Conservation (phyloP, 2,113 vertebrate genomes). For the Hippocampus abdominalis region DNA sequence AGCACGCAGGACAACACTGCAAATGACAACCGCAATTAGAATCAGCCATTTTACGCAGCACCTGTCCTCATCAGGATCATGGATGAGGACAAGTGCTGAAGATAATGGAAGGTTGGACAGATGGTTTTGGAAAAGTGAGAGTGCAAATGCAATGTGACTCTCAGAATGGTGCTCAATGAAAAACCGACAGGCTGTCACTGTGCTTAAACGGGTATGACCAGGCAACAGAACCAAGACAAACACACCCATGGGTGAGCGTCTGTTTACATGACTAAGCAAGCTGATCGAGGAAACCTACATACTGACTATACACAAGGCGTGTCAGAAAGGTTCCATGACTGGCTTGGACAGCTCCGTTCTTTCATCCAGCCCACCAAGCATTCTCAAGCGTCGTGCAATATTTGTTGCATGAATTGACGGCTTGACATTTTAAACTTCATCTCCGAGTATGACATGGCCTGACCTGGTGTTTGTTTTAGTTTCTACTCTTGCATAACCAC, state of each 20-base stretch:
- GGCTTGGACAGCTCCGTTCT: neutral
- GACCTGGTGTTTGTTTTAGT: neutral
- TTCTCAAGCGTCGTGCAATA: neutral
- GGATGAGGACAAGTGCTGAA: too few species aligned
- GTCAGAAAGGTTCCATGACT: neutral
- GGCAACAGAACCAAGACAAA: constrained; percentile 5
- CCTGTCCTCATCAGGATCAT: too few species aligned
- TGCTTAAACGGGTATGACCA: constrained; percentile 41
- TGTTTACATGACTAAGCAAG: constrained; percentile 17
- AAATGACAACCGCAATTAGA: too few species aligned
- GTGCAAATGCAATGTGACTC: too few species aligned
- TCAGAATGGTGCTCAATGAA: constrained; percentile 21
- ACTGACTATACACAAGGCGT: neutral
- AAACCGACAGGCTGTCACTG: constrained; percentile 9
- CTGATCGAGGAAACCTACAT: neutral
- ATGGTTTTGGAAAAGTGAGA: too few species aligned
- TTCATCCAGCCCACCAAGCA: neutral
- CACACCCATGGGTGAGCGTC: constrained; percentile 43
- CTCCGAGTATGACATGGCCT: neutral
- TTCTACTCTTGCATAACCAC: neutral
- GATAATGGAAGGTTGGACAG: too few species aligned
- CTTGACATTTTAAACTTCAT: too few species aligned
- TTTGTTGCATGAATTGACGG: too few species aligned
- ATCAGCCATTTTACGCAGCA: too few species aligned
- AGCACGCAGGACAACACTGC: too few species aligned